Evolutionary conservation across 2,797 vertebrate species (phyloP).

Genomic region (Centropyge bicolor): DNA sequence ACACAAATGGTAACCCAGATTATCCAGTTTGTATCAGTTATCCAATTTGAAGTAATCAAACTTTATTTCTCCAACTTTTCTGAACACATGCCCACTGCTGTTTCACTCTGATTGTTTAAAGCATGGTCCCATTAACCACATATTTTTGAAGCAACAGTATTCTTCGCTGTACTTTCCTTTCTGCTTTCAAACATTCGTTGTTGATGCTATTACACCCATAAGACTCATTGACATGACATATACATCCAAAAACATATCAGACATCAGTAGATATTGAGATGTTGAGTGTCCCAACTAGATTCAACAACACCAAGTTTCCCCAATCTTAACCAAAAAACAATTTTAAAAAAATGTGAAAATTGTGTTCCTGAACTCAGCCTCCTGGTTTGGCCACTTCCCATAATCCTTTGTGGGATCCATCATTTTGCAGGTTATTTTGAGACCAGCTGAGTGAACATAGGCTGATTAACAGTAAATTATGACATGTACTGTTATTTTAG

Average conservation of each 20-base stretch:
- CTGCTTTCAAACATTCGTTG: slow-evolving; percentile 8
- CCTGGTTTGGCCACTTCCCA: no score
- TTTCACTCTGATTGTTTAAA: slow-evolving; percentile 29
- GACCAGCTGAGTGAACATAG: no score
- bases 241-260: not conserved
- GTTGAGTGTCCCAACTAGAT: not conserved
- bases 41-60: slow-evolving; percentile 27
- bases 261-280: not conserved
- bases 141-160: not conserved
- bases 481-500: no score
- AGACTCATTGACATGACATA: not conserved
- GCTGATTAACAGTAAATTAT: no score
- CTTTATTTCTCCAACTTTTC: slow-evolving; percentile 24
- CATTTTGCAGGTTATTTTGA: no score
- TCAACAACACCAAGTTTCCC: not conserved
- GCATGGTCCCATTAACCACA: slow-evolving; percentile 23
- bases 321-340: not conserved
- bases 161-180: slow-evolving; percentile 5
- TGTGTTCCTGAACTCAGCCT: slow-evolving; percentile 5
- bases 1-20: not conserved
- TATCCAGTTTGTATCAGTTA: slow-evolving; percentile 23
- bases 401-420: no score
- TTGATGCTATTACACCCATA: not conserved
- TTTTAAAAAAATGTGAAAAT: no score
- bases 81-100: slow-evolving; percentile 22